These are phyloP conservation scores for Hyphantria cunea DNA, from an alignment of 1,140 invertebrate genomes.

Conservation along the genomic window DNA sequence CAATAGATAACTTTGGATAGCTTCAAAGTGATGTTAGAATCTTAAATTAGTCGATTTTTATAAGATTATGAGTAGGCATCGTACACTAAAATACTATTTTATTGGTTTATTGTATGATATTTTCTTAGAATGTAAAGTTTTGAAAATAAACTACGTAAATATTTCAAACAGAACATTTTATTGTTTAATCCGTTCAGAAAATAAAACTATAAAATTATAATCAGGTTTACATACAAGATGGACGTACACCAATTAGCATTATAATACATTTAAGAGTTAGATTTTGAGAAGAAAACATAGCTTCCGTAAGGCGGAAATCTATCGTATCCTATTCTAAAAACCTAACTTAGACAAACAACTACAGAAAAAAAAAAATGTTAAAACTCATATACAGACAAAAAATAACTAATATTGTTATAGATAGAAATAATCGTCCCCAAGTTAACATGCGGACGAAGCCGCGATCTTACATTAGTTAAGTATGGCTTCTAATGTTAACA, in stretches of 20 bases:
- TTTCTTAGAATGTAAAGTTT: constrained; percentile 1
- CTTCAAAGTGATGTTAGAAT: too few relatives aligned
- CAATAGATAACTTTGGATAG: too few relatives aligned
- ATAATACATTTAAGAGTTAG: constrained; percentile 75
- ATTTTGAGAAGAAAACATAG: constrained; percentile 70
- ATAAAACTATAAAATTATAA: constrained; percentile 70
- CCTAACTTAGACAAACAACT: constrained; percentile 75
- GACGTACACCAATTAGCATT: constrained; percentile 78
- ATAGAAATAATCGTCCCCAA: constrained; percentile 42
- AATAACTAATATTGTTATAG: constrained; percentile 54
- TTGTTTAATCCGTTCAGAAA: constrained; percentile 79
- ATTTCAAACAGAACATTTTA: constrained; percentile 82
- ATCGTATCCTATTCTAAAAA: constrained; percentile 53
- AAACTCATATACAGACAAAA: constrained; percentile 78
- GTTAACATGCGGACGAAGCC: constrained; percentile 32
- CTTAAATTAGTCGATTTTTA: too few relatives aligned
- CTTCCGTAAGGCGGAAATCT: constrained; percentile 59
- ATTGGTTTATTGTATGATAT: too few relatives aligned
- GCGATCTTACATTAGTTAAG: constrained; percentile 42
- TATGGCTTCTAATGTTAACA: constrained; percentile 70
- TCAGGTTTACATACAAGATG: constrained; percentile 80
- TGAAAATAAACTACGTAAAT: constrained; percentile 67
- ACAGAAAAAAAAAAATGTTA: constrained; percentile 59
- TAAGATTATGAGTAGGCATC: too few relatives aligned
- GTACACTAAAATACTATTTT: too few relatives aligned